Conservation (phyloP, 2,797 vertebrate genomes). For the Centropyge bicolor region DNA sequence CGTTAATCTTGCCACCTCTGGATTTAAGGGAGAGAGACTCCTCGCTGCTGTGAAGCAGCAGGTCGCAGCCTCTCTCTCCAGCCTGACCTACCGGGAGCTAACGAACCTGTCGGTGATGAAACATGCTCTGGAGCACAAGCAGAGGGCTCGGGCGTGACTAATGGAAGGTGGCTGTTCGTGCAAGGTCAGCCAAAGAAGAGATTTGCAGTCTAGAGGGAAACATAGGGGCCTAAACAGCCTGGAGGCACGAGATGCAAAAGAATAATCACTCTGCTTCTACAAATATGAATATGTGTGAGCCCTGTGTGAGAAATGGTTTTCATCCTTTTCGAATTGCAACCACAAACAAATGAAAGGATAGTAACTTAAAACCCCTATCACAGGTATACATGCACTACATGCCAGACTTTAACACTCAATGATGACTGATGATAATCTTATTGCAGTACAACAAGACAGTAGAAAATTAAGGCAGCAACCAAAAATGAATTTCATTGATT, state of each 20-base stretch:
- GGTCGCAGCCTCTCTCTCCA: constrained; percentile 35
- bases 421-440: not conserved
- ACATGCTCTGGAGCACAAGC: constrained; percentile 33
- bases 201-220: constrained; percentile 24
- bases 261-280: not conserved
- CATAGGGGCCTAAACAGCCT: not conserved
- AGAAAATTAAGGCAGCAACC: not conserved
- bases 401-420: not conserved
- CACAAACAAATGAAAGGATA: not conserved
- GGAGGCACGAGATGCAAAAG: not conserved
- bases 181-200: constrained; percentile 54
- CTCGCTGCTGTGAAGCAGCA: constrained; percentile 39
- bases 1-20: constrained; percentile 55
- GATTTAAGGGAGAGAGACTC: constrained; percentile 38
- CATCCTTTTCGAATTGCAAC: not conserved
- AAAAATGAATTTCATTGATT: not conserved
- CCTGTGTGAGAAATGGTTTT: not conserved
- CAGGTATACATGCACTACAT: not conserved
- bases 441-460: not conserved
- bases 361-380: not conserved
- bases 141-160: constrained; percentile 45
- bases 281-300: not conserved
- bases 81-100: constrained; percentile 39
- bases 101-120: constrained; percentile 54
- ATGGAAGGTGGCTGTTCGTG: constrained; percentile 36